Evolutionary conservation across 2,113 vertebrate genomes (phyloP).

Genomic region (Ramphastos sulfuratus): DNA sequence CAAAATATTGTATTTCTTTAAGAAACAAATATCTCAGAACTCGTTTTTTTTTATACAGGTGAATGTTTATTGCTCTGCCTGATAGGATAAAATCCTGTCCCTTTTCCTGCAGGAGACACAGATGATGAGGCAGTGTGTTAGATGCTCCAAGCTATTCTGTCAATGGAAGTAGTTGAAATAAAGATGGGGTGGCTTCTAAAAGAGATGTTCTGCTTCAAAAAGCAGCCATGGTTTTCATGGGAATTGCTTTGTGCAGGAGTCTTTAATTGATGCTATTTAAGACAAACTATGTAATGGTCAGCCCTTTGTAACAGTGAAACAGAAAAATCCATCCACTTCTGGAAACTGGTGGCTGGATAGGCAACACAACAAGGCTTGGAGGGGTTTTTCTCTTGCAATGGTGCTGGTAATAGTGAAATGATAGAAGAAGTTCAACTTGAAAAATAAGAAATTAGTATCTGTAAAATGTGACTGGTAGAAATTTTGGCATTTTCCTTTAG

Average conservation of each 20-base stretch:
- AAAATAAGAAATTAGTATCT: not conserved
- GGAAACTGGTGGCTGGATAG: not conserved
- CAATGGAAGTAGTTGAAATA: not conserved
- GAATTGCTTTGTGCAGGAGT: not conserved
- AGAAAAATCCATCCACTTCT: not conserved
- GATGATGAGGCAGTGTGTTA: not conserved
- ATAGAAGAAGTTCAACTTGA: not conserved
- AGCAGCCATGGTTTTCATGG: not conserved
- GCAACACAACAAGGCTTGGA: fast-evolving
- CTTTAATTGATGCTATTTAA: not conserved
- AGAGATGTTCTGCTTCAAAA: not conserved
- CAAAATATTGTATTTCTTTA: not conserved
- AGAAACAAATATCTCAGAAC: not conserved
- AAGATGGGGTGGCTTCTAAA: not conserved
- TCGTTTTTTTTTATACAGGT: not conserved
- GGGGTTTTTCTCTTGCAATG: not conserved
- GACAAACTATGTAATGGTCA: not conserved
- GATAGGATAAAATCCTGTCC: not conserved
- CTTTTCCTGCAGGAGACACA: not conserved
- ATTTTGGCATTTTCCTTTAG: not conserved
- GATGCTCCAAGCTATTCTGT: not conserved
- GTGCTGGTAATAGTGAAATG: not conserved
- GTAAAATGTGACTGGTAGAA: not conserved
- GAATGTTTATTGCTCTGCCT: not conserved
- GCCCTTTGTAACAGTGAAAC: not conserved